Base-by-base conservation (phyloP, 2,888 invertebrate genomes). In the Euphydryas editha region DNA sequence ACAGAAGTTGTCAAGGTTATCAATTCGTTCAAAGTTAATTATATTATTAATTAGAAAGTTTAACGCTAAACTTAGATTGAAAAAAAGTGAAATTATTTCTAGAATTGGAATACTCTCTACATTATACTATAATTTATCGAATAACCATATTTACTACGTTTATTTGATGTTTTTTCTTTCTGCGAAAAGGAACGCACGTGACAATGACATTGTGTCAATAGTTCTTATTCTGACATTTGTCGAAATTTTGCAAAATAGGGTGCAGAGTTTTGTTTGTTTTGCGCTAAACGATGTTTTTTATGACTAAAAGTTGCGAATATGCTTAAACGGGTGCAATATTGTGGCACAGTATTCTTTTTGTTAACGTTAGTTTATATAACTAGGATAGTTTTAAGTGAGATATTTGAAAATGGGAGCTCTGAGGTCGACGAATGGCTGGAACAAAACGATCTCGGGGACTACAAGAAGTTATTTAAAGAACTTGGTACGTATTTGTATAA, bases 351-450 rank as follows among this genome's bases (percentile, higher is more conserved):
- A 69, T 72, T 90, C 68, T 80, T 88, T 78, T 75, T 90, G 74
- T 84, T 86, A 80, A 83, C 82, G 55, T 71, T 90, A 67, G 75
- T 88, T 75, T 90, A 88, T 78, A 80, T 87, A 62, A 81, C 86
- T 59, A 82, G 83, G 72, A 78, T 84, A 72, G 84, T 87, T 72
- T 79, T 90, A 73, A 85, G 86, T 63, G 87, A 89, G 70, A 84
- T 88, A 74, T 86, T 90, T 74, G 87, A 94, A 78, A 94, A 94
- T 77, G 94, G 94, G 75, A 86, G 91, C 74, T 92, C 92, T 47
- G 94, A 95, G 85, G 95, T 96, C 65, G 95, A 96, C 77, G 93
- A 94, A 80, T 97, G 97, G 97, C 88, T 97, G 72, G 94, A 95
- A 66, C 95, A 96, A 81, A 96, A 96, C 81, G 94, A 95, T 73